These are phyloP conservation scores for Papilio demoleus DNA, from an alignment of 2,888 invertebrate species.

Conservation along the genomic window DNA sequence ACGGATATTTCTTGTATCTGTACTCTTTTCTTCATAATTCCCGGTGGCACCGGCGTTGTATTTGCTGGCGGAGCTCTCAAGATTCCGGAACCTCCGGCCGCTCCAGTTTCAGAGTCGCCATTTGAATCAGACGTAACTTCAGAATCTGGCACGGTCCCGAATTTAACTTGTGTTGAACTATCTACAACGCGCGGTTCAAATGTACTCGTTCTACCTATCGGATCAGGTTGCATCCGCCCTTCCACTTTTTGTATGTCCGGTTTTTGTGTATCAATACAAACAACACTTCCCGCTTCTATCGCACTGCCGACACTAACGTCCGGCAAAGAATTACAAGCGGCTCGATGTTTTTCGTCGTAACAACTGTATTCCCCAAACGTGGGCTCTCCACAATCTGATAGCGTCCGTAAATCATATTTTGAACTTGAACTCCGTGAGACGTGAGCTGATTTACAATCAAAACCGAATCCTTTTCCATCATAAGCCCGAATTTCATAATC, in stretches of 20 bases:
- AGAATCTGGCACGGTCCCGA: conserved; percentile 70
- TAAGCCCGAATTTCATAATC: conserved; percentile 81
- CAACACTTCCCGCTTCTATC: conserved; percentile 84
- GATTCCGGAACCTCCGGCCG: conserved; percentile 74
- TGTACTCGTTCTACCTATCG: conserved; percentile 75
- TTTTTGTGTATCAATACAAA: conserved; percentile 80
- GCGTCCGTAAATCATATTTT: conserved; percentile 78
- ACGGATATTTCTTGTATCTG: conserved; percentile 97
- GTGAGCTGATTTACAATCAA: conserved; percentile 83
- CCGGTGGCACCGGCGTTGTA: conserved; percentile 86
- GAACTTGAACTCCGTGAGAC: conserved; percentile 76
- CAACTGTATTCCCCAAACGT: conserved; percentile 87
- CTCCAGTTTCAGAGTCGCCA: conserved; percentile 73
- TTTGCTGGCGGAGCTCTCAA: conserved; percentile 74
- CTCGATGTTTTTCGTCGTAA: conserved; percentile 84
- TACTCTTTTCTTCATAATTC: conserved; percentile 93
- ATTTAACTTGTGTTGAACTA: conserved; percentile 80
- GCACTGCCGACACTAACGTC: conserved; percentile 84
- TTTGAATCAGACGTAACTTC: conserved; percentile 73
- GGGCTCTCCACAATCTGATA: conserved; percentile 81
- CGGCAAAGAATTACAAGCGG: conserved; percentile 83
- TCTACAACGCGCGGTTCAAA: conserved; percentile 80
- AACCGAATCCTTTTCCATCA: conserved; percentile 82
- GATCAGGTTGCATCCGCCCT: conserved; percentile 59
- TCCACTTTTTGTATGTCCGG: conserved; percentile 80